These are phyloP conservation scores for Hafferia zeledoni DNA, from an alignment of 2,797 vertebrate species.

Conservation along the genomic window DNA sequence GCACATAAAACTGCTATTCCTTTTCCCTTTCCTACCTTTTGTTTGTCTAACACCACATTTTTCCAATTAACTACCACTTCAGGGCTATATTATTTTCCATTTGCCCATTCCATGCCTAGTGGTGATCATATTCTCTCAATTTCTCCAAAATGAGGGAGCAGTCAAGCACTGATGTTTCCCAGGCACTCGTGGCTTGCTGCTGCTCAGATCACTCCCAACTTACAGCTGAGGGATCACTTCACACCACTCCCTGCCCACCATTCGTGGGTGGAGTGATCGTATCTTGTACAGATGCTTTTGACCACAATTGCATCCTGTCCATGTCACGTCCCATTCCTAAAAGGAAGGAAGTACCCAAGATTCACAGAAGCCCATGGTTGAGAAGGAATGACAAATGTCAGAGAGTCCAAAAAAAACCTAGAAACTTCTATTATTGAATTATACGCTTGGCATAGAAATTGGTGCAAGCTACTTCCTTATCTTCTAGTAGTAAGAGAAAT, in stretches of 20 bases:
- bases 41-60: background rate
- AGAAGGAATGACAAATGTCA: background rate
- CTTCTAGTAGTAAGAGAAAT: background rate
- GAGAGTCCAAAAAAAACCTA: background rate
- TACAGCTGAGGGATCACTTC: background rate
- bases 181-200: background rate
- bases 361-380: background rate
- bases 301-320: background rate
- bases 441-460: background rate
- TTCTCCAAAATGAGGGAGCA: background rate
- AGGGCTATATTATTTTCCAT: background rate
- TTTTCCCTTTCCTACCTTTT: background rate
- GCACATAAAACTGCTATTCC: background rate
- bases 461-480: background rate
- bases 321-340: accelerated
- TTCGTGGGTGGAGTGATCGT: background rate
- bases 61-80: background rate
- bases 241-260: background rate
- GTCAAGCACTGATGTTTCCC: background rate
- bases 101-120: background rate
- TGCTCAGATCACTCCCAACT: background rate
- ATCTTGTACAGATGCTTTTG: background rate
- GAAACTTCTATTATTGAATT: background rate
- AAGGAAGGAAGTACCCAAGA: background rate
- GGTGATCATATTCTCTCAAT: background rate